Evolutionary conservation across 2,888 invertebrate genomes (phyloP).

Genomic region (Thecocarcelia acutangulata): DNA sequence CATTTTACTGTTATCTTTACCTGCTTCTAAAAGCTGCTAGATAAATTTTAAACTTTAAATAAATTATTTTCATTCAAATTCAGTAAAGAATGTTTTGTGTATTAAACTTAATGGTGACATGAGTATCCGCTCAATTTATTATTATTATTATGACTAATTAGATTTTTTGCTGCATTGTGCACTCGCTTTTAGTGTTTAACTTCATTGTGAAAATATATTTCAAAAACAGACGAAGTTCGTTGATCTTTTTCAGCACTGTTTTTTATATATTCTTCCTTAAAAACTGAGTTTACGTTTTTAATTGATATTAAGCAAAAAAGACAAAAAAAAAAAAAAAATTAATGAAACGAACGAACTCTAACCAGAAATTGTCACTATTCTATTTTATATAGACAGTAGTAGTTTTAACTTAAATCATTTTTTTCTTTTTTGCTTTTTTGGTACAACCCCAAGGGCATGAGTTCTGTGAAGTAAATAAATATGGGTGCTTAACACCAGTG

Average conservation of each 20-base stretch:
- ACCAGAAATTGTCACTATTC: conserved; percentile 54
- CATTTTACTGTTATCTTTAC: no score
- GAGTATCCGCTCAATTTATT: conserved; percentile 37
- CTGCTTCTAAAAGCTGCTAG: no score
- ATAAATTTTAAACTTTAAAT: no score
- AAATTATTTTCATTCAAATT: no score
- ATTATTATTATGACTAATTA: conserved; percentile 59
- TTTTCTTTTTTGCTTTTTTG: conserved; percentile 14
- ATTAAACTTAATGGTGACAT: neutral
- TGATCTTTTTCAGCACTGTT: conserved; percentile 17
- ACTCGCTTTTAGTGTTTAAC: conserved; percentile 18
- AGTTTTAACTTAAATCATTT: neutral
- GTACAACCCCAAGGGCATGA: neutral
- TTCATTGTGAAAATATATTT: neutral
- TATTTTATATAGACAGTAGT: conserved; percentile 49
- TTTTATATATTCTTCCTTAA: conserved; percentile 1
- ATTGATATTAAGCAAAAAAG: neutral
- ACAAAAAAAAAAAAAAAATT: conserved; percentile 1
- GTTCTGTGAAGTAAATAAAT: neutral
- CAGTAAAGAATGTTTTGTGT: no score
- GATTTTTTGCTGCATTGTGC: conserved; percentile 33
- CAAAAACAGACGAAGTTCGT: neutral
- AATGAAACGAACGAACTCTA: conserved; percentile 49
- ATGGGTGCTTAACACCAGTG: conserved; percentile 7
- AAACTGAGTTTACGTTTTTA: neutral